A percentile compares a stretch with the other conserved stretches of the same genome.
phyloP scores from a whole-genome alignment of 2,888 invertebrate species.

The Oithona nana region DNA sequence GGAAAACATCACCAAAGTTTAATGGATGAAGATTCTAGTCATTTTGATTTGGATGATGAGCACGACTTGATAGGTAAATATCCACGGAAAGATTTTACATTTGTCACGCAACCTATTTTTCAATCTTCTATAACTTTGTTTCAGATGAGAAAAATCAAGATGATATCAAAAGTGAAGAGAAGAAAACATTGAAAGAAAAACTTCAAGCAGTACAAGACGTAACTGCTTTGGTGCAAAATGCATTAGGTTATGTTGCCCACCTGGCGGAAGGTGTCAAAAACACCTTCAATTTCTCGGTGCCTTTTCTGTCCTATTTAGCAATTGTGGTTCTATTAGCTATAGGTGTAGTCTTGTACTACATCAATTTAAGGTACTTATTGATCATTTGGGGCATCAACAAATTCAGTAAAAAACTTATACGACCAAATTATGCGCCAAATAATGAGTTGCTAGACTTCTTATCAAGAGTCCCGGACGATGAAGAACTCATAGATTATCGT shows the following conservation, averaged over 20 bases:
- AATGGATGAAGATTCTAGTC: not conserved
- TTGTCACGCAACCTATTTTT: no score
- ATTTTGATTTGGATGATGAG: constrained; percentile 5
- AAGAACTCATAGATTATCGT: constrained; percentile 46
- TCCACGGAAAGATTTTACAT: not conserved
- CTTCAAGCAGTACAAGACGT: constrained; percentile 92
- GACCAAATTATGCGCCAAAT: constrained; percentile 86
- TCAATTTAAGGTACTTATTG: constrained; percentile 4
- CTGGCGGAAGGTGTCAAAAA: constrained; percentile 17
- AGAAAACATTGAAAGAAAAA: constrained; percentile 83
- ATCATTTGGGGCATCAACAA: constrained; percentile 74
- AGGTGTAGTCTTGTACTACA: constrained; percentile 32
- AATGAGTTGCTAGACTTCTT: constrained; percentile 88
- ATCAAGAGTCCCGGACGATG: constrained; percentile 83
- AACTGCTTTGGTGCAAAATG: constrained; percentile 81
- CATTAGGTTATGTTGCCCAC: constrained; percentile 22
- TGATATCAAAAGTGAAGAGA: constrained; percentile 24
- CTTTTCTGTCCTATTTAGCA: constrained; percentile 82
- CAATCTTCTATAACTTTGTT: no score
- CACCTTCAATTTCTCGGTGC: constrained; percentile 84
- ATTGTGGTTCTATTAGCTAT: constrained; percentile 53
- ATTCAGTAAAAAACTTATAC: constrained; percentile 73
- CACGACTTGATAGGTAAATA: constrained; percentile 5
- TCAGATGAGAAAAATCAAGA: not conserved
- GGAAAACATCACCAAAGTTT: not conserved